These are phyloP conservation scores for Crax fasciolata DNA, from an alignment of 2,797 vertebrate species.

Conservation along the genomic window DNA sequence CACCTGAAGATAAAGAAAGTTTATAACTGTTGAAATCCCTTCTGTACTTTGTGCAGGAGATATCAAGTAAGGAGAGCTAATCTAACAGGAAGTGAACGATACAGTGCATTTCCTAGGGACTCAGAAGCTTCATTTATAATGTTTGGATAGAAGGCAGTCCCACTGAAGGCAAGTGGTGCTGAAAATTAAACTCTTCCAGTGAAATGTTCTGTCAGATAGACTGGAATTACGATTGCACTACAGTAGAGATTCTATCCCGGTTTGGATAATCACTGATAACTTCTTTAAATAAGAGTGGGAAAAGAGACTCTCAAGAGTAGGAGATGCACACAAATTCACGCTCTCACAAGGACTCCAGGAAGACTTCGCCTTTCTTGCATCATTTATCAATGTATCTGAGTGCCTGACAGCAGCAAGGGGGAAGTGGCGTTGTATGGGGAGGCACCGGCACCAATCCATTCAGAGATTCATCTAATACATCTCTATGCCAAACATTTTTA, in stretches of 20 bases:
- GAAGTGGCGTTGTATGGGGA: neutral
- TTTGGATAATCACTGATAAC: neutral
- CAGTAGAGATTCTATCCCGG: neutral
- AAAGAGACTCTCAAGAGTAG: neutral
- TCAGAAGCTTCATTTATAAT: conserved; percentile 36
- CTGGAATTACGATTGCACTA: neutral
- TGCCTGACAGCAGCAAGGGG: neutral
- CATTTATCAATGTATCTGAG: neutral
- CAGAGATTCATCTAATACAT: neutral
- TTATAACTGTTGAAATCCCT: conserved; percentile 53
- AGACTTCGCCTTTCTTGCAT: neutral
- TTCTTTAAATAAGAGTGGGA: neutral
- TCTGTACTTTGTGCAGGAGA: conserved; percentile 11
- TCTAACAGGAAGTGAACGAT: conserved; percentile 49
- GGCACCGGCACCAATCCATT: neutral
- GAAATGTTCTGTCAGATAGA: neutral
- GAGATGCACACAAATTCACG: neutral
- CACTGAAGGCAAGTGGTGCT: neutral
- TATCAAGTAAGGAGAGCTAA: neutral
- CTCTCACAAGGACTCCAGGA: neutral
- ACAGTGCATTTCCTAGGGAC: conserved; percentile 12
- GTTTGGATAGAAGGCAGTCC: conserved; percentile 23
- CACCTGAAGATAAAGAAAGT: conserved; percentile 46
- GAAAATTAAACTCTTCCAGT: conserved; percentile 35
- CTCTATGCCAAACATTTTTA: neutral